Base-by-base conservation (phyloP, 2,888 invertebrate species). In the Gasteruption jaculator region DNA sequence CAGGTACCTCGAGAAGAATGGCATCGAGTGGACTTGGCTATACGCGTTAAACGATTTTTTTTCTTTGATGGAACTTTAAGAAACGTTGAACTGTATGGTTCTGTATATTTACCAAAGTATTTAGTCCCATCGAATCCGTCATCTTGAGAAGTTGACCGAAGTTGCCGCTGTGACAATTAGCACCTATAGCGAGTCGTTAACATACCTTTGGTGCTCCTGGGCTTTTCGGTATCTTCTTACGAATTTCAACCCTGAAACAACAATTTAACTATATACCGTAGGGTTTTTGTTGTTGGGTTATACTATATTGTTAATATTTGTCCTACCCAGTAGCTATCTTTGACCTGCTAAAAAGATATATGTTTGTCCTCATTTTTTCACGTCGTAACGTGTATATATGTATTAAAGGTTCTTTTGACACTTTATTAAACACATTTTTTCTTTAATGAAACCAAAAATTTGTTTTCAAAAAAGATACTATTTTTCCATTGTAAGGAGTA, bases 81-180 rank as follows among this genome's bases (percentile, higher is more conserved):
- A n/a, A n/a, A n/a, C n/a, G n/a, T n/a, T n/a, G n/a, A n/a, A n/a
- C n/a, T n/a, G n/a, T 12, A 26, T 20, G 21, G 16, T 19, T 18
- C n/a, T n/a, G n/a, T n/a, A 27, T 57, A 44, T 61, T 61, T 60
- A 51, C 48, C 18, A 38, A 49, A 58, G 49, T 53, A 35, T 53
- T 61, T 60, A 61, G 54, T 48, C 41, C 19, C 47, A 42, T 49
- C 50, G 55, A 56, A 52, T 55, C 54, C 49, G 46, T 39, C 43
- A 40, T 35, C 47, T 48, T 47, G 39, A 46, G 31, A 38, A 38
- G 38, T 47, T 49, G 50, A 49, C 49, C 46, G 45, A 46, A 52
- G 46, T 46, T 47, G 45, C 57, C 54, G n/a, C 53, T 54, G 49
- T 49, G 53, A 47, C 61, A 62, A 66, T 65, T 65, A 65, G 53